Conservation (phyloP, 2,797 vertebrate species). For the Anguilla megastoma region DNA sequence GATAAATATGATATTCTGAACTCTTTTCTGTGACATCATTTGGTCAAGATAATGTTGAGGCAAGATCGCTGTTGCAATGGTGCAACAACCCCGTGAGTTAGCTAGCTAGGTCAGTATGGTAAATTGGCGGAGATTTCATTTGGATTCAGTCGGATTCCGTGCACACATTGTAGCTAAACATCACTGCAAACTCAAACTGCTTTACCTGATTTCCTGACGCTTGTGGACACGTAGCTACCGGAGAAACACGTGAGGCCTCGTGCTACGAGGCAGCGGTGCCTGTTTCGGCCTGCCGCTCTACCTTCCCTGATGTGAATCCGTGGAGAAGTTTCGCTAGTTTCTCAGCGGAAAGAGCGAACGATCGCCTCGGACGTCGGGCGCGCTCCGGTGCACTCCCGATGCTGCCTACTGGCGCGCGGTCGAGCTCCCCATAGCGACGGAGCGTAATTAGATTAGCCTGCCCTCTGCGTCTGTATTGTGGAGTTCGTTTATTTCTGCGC, state of each 20-base stretch:
- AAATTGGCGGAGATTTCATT: neutral
- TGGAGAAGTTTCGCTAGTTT: neutral
- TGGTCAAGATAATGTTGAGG: neutral
- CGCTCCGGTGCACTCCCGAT: neutral
- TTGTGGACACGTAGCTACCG: neutral
- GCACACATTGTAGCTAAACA: neutral
- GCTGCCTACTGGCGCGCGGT: neutral
- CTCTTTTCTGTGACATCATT: neutral
- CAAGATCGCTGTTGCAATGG: neutral
- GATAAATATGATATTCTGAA: neutral
- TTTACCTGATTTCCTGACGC: neutral
- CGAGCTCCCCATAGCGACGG: neutral
- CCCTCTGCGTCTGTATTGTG: neutral
- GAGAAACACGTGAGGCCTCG: neutral
- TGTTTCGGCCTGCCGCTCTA: neutral
- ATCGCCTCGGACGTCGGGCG: neutral
- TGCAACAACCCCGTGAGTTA: neutral
- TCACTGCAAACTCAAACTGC: neutral
- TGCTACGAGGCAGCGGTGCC: neutral
- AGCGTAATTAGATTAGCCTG: slow-evolving; percentile 12
- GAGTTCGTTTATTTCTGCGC: neutral
- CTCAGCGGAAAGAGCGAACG: neutral
- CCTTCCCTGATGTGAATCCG: neutral
- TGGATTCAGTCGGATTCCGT: neutral
- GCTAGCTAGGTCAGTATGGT: neutral